Conservation (phyloP, 2,113 vertebrate species). For the Hyaena hyaena region DNA sequence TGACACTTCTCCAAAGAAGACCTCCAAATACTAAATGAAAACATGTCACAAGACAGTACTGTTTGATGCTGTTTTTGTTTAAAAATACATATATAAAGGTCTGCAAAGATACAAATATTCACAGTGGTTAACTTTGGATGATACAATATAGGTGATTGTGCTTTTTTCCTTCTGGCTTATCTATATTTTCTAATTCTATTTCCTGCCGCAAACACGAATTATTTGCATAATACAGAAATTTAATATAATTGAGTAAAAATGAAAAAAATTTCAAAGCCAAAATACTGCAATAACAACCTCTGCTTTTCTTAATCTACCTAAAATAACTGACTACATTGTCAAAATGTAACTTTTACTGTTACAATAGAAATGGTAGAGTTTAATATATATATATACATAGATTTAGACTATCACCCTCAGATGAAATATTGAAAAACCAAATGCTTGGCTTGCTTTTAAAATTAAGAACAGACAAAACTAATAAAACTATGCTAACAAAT, state of each 20-base stretch:
- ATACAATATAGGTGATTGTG: background rate
- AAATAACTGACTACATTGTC: background rate
- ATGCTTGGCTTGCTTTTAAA: background rate
- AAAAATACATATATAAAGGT: background rate
- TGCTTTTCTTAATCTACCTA: background rate
- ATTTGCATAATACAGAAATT: background rate
- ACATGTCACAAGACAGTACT: background rate
- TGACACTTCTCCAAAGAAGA: too few species aligned
- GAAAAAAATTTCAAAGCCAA: background rate
- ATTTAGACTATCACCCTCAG: background rate
- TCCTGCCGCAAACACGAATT: background rate
- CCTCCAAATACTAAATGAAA: background rate
- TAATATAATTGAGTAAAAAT: constrained; percentile 7
- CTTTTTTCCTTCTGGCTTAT: background rate
- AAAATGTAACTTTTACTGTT: background rate
- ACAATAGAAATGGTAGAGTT: background rate
- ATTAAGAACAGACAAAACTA: background rate
- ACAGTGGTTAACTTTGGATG: background rate
- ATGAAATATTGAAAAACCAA: constrained; percentile 29
- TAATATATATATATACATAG: background rate
- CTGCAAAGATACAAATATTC: background rate
- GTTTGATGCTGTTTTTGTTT: background rate
- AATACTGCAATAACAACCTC: background rate
- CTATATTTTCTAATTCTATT: constrained; percentile 33
- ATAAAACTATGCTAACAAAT: constrained; percentile 6